phyloP scores from a whole-genome alignment of 2,797 vertebrate species.

The Percopsis omiscomaycus region DNA sequence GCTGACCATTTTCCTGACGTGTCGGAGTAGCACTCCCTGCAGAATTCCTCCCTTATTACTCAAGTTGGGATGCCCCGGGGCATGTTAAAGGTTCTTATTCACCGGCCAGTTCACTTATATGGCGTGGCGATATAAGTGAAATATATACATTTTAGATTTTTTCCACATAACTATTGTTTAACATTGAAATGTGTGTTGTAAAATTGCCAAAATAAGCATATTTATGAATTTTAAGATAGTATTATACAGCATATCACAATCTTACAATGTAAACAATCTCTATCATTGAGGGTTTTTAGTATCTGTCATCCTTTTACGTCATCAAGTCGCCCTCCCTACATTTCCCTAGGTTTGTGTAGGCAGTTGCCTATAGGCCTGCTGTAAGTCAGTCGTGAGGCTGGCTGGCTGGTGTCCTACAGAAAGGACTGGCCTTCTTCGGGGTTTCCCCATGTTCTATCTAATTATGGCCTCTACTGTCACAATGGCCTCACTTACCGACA shows the following conservation, averaged over 20 bases:
- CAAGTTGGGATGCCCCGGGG: slow-evolving; percentile 32
- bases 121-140: no score
- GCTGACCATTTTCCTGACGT: slow-evolving; percentile 59
- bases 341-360: not conserved
- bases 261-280: no score
- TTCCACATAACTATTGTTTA: no score
- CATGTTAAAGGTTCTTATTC: not conserved
- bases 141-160: no score
- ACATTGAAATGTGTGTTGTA: no score
- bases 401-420: slow-evolving; percentile 14
- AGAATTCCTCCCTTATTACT: slow-evolving; percentile 55
- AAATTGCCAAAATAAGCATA: no score
- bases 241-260: no score
- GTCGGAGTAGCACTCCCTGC: slow-evolving; percentile 46
- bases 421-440: slow-evolving; percentile 1
- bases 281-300: no score
- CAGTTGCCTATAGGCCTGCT: not conserved
- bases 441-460: slow-evolving; percentile 7
- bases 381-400: not conserved
- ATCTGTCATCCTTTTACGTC: no score
- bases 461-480: slow-evolving; percentile 28
- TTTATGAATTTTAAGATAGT: no score
- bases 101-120: not conserved
- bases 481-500: slow-evolving; percentile 36
- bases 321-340: not conserved